These are phyloP conservation scores for Chloroclysta siterata DNA, from an alignment of 2,888 invertebrate species.

Conservation along the genomic window DNA sequence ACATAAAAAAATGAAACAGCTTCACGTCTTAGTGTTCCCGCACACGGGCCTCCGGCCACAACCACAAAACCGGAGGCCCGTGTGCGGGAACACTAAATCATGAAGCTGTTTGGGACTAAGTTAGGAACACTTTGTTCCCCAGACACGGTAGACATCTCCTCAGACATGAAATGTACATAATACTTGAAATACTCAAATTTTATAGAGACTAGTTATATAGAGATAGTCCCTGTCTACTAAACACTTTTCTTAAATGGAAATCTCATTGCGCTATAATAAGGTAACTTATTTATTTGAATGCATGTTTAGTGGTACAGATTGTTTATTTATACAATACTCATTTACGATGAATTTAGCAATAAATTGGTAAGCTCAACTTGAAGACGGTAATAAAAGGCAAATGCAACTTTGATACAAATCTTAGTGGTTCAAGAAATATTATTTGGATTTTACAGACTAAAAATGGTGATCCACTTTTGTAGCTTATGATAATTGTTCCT, in stretches of 20 bases:
- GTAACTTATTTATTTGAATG: conserved; percentile 3
- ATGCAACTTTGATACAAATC: no score
- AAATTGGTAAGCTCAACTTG: neutral
- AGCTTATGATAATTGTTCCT: neutral
- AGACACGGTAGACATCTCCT: no score
- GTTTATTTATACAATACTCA: neutral
- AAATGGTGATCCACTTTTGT: neutral
- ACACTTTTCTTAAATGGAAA: conserved; percentile 2
- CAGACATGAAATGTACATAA: no score
- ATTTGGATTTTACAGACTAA: neutral
- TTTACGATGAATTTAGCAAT: neutral
- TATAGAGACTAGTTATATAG: no score
- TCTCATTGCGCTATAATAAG: conserved; percentile 6
- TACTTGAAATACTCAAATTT: no score
- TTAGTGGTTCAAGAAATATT: neutral
- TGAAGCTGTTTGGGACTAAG: no score
- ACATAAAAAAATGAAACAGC: neutral
- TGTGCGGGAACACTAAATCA: no score
- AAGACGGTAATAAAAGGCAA: no score
- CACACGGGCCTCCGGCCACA: no score
- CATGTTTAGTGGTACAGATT: neutral
- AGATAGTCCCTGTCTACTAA: neutral
- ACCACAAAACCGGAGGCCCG: no score
- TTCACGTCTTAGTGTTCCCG: no score
- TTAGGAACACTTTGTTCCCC: no score